Percentiles rank a stretch among this genome's conserved stretches.
These are phyloP conservation scores for Drosophila rubida DNA, from an alignment of 2,888 invertebrate genomes.

Conservation along the genomic window DNA sequence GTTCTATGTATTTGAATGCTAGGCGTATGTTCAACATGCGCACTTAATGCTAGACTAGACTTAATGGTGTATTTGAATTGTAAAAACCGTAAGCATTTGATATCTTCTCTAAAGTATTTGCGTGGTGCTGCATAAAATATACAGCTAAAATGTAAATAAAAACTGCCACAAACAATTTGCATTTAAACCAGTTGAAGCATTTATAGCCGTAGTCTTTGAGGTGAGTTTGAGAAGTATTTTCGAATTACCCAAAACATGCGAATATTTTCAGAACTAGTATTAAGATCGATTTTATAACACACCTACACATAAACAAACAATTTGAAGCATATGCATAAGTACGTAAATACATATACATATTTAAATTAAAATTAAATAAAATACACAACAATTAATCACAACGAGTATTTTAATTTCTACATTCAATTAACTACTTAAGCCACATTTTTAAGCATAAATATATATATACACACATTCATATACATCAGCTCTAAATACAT, in stretches of 20 bases:
- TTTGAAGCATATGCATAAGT: constrained; percentile 1
- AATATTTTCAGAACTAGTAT: constrained; percentile 15
- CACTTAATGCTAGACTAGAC: constrained; percentile 36
- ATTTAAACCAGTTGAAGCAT: constrained; percentile 77
- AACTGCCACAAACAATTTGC: constrained; percentile 65
- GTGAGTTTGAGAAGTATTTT: constrained; percentile 18
- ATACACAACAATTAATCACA: constrained; percentile 33
- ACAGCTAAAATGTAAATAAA: constrained; percentile 71
- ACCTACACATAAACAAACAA: constrained; percentile 20
- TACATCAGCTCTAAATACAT: constrained; percentile 18
- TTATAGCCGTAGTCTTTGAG: constrained; percentile 60
- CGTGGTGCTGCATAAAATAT: constrained; percentile 55
- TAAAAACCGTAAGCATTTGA: constrained; percentile 53
- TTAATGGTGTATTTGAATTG: constrained; percentile 36
- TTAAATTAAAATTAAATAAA: constrained; percentile 7
- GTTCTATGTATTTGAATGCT: constrained; percentile 22
- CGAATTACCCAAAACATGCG: constrained; percentile 23
- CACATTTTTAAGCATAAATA: constrained; percentile 32
- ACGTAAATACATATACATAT: constrained; percentile 27
- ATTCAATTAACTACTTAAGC: constrained; percentile 29
- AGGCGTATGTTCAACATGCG: constrained; percentile 65
- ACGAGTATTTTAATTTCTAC: constrained; percentile 36
- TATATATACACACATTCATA: constrained; percentile 11
- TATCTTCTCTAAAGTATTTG: constrained; percentile 66
- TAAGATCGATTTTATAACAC: constrained; percentile 36